These are phyloP conservation scores for Falco peregrinus DNA, from an alignment of 2,797 vertebrate genomes.

Conservation along the genomic window DNA sequence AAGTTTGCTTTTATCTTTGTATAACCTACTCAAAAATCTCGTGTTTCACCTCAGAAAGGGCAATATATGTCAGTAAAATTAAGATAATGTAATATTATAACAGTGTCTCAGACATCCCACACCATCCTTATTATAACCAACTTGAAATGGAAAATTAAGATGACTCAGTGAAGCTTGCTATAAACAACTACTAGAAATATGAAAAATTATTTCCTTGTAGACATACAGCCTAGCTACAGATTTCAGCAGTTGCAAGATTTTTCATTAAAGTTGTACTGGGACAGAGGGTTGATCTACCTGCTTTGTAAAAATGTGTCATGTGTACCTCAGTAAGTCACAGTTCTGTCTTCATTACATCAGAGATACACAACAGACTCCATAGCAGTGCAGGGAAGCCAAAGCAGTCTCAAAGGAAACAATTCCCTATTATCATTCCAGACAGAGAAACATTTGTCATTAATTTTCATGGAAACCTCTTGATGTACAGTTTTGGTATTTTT, in stretches of 20 bases:
- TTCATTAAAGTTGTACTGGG: not conserved
- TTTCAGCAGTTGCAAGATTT: not conserved
- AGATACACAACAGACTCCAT: not conserved
- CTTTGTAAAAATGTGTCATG: accelerated
- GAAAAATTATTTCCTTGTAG: not conserved
- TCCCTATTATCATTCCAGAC: not conserved
- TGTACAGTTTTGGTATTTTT: not conserved
- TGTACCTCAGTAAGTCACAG: not conserved
- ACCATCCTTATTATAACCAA: not conserved
- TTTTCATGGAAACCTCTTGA: not conserved
- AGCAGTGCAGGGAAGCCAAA: not conserved
- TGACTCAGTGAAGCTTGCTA: not conserved
- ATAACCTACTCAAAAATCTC: not conserved
- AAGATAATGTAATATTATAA: not conserved
- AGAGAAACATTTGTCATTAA: not conserved
- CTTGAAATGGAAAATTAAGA: not conserved
- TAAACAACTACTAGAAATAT: not conserved
- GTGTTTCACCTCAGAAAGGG: not conserved
- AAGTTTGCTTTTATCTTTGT: not conserved
- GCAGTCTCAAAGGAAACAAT: not conserved
- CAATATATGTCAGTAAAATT: not conserved
- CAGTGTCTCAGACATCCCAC: not conserved
- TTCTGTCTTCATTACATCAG: not conserved
- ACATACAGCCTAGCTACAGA: not conserved
- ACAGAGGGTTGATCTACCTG: not conserved